Evolutionary conservation across 2,888 invertebrate species (phyloP).

Genomic region (Cyaniris semiargus): DNA sequence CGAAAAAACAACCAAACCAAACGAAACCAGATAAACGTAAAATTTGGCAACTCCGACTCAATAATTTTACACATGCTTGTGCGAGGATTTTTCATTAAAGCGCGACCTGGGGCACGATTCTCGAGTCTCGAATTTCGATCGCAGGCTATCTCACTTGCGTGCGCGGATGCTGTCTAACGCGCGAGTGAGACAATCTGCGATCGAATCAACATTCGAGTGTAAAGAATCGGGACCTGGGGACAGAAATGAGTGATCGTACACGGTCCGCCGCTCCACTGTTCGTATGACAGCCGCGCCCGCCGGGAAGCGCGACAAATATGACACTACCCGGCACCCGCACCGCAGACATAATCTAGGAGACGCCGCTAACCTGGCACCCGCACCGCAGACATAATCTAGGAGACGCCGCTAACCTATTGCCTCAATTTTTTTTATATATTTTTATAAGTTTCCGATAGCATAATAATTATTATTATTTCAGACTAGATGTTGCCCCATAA

Average conservation of each 20-base stretch:
- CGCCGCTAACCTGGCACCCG: too few relatives aligned
- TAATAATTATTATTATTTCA: too few relatives aligned
- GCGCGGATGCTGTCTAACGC: background rate
- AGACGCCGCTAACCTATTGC: background rate
- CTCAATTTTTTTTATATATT: background rate
- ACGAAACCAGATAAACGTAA: background rate
- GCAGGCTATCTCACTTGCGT: background rate
- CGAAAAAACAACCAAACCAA: constrained; percentile 9
- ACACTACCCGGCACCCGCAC: constrained; percentile 5
- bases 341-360: background rate
- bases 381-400: background rate
- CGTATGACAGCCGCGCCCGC: constrained; percentile 3
- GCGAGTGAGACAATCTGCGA: background rate
- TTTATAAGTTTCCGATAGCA: too few relatives aligned
- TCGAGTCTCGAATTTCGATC: background rate
- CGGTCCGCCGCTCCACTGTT: background rate
- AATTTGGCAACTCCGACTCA: background rate
- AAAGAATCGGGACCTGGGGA: background rate
- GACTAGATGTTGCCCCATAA: too few relatives aligned
- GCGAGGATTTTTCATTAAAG: constrained; percentile 13
- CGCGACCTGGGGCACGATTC: background rate
- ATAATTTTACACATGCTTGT: background rate
- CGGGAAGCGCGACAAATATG: constrained; percentile 28
- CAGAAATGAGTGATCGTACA: constrained; percentile 24
- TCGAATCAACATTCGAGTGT: background rate